These are phyloP conservation scores for Sarcophaga peregrina DNA, from an alignment of 1,140 invertebrate genomes.

Conservation along the genomic window DNA sequence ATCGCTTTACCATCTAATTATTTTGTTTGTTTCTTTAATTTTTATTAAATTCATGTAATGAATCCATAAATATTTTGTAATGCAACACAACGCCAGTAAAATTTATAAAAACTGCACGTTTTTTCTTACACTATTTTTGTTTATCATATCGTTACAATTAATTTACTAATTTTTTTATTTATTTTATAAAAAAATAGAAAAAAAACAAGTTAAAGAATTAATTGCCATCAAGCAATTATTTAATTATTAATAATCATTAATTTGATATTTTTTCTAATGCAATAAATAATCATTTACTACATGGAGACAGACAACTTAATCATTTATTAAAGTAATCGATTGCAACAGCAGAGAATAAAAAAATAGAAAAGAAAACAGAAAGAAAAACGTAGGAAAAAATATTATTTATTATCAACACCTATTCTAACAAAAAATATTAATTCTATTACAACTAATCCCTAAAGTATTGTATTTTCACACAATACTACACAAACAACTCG, in stretches of 20 bases:
- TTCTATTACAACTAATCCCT: neutral
- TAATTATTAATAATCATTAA: slow-evolving; percentile 16
- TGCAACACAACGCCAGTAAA: too few relatives aligned
- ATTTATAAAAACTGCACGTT: too few relatives aligned
- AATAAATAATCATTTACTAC: neutral
- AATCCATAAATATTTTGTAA: too few relatives aligned
- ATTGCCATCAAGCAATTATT: neutral
- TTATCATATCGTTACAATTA: slow-evolving; percentile 10
- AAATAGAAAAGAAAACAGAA: neutral
- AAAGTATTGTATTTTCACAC: slow-evolving; percentile 1
- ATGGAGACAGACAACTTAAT: neutral
- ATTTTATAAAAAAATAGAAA: neutral
- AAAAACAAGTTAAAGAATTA: neutral
- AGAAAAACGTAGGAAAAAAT: neutral
- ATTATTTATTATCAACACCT: slow-evolving; percentile 6
- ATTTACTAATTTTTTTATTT: slow-evolving; percentile 5
- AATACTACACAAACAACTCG: neutral
- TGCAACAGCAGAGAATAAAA: too few relatives aligned
- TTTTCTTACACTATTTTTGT: neutral
- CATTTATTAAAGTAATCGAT: neutral
- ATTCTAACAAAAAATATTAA: neutral
- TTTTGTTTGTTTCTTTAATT: too few relatives aligned
- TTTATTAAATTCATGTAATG: too few relatives aligned
- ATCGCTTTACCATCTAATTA: too few relatives aligned
- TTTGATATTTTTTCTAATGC: neutral